phyloP scores from a whole-genome alignment of 1,140 invertebrate species.

The Drosophila arizonae region DNA sequence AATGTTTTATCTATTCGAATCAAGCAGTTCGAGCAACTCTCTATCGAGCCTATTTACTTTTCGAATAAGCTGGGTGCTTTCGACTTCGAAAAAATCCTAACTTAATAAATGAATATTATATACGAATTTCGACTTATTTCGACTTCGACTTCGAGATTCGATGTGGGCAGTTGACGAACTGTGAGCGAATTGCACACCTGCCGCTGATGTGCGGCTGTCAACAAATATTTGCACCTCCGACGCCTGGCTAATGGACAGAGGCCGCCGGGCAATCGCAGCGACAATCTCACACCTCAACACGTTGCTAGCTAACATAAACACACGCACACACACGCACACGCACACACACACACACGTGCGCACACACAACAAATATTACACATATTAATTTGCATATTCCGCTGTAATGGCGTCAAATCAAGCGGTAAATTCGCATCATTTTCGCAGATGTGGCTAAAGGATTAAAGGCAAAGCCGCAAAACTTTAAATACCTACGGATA shows the following conservation, averaged over 20 bases:
- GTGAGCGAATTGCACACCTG: background rate
- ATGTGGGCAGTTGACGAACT: no score
- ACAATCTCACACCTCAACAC: slow-evolving; percentile 4
- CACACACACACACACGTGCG: background rate
- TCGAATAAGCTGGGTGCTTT: no score
- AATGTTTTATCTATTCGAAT: no score
- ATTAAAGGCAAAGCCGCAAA: background rate
- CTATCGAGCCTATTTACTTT: no score
- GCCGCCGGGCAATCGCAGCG: background rate
- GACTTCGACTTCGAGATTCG: no score
- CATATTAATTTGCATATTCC: slow-evolving; percentile 3
- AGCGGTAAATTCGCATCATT: background rate
- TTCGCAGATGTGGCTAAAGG: background rate
- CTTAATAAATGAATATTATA: no score
- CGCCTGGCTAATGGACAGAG: background rate
- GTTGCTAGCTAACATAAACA: slow-evolving; percentile 1
- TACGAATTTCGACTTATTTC: no score
- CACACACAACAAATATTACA: background rate
- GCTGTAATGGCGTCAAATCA: background rate
- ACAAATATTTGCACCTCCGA: slow-evolving; percentile 8
- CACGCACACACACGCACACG: background rate
- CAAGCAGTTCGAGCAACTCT: no score
- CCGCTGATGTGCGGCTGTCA: background rate
- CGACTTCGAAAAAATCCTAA: no score
- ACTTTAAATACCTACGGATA: no score